Percentiles rank a stretch among this genome's conserved stretches.
phyloP scores from a whole-genome alignment of 2,888 invertebrate genomes.

The Caprella mutica region DNA sequence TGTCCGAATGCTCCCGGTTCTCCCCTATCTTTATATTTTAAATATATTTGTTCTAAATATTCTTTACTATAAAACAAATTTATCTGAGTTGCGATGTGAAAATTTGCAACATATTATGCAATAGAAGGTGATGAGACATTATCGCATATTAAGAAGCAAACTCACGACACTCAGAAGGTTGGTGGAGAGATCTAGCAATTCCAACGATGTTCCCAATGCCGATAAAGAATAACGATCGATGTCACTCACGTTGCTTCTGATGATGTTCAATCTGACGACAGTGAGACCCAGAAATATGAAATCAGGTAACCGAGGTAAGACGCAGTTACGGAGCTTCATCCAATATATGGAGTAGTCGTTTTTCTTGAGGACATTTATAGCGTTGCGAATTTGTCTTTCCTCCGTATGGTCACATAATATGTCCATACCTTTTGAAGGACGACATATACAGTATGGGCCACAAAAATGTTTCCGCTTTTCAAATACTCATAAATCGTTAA shows the following conservation, averaged over 20 bases:
- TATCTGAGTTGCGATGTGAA: too few relatives aligned
- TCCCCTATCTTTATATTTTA: too few relatives aligned
- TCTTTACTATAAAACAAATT: too few relatives aligned
- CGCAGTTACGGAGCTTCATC: slow-evolving; percentile 34
- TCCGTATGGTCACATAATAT: slow-evolving; percentile 30
- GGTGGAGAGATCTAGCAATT: slow-evolving; percentile 76
- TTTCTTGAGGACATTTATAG: slow-evolving; percentile 26
- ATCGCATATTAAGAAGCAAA: neutral
- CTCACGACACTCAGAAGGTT: slow-evolving; percentile 44
- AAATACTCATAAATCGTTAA: too few relatives aligned
- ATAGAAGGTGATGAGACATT: too few relatives aligned
- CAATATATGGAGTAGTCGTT: slow-evolving; percentile 24
- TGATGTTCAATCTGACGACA: slow-evolving; percentile 30
- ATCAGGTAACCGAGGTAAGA: slow-evolving; percentile 33
- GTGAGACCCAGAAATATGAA: slow-evolving; percentile 33
- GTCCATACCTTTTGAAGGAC: slow-evolving; percentile 31
- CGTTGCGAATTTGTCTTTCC: slow-evolving; percentile 22
- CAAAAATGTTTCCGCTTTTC: too few relatives aligned
- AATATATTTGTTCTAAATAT: too few relatives aligned
- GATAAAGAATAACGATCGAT: slow-evolving; percentile 77
- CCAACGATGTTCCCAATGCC: slow-evolving; percentile 63
- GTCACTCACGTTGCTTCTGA: slow-evolving; percentile 58
- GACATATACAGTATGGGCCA: too few relatives aligned
- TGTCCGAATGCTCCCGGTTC: too few relatives aligned
- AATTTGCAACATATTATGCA: too few relatives aligned